phyloP scores from a whole-genome alignment of 2,888 invertebrate species.

The Cephus rjabovi region DNA sequence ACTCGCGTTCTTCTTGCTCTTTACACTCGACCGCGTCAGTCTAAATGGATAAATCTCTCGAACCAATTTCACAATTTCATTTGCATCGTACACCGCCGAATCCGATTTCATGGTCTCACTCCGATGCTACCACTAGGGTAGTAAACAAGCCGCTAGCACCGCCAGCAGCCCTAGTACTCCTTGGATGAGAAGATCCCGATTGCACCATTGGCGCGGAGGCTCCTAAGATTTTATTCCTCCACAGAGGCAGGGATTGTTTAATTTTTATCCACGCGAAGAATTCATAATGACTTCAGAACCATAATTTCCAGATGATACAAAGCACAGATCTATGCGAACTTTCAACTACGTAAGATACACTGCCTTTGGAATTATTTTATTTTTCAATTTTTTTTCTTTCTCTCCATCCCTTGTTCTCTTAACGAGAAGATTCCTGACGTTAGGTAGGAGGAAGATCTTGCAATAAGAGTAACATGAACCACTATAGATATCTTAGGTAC shows the following conservation, averaged over 20 bases:
- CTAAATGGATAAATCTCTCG: conserved; percentile 54
- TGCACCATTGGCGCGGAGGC: not conserved
- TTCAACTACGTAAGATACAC: not conserved
- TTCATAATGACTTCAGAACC: not conserved
- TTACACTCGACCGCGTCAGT: conserved; percentile 39
- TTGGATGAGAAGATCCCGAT: not conserved
- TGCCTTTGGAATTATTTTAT: not conserved
- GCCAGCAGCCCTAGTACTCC: not conserved
- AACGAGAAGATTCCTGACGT: not conserved
- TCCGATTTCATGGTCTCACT: conserved; percentile 39
- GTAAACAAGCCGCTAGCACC: not conserved
- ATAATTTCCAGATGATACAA: not conserved
- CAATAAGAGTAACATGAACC: not conserved
- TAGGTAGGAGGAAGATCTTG: not conserved
- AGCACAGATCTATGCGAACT: not conserved
- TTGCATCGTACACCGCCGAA: conserved; percentile 50
- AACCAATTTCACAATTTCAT: conserved; percentile 59
- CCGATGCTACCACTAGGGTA: not conserved
- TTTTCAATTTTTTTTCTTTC: not conserved
- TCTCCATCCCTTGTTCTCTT: not conserved
- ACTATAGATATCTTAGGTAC: not conserved
- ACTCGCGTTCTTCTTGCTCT: conserved; percentile 27
- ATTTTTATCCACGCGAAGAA: not conserved
- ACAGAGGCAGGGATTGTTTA: not conserved
- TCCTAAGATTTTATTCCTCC: not conserved